Percentiles rank a stretch among this genome's conserved stretches.
Evolutionary conservation across 2,888 invertebrate genomes (phyloP).

Genomic region (Melinaea menophilus): DNA sequence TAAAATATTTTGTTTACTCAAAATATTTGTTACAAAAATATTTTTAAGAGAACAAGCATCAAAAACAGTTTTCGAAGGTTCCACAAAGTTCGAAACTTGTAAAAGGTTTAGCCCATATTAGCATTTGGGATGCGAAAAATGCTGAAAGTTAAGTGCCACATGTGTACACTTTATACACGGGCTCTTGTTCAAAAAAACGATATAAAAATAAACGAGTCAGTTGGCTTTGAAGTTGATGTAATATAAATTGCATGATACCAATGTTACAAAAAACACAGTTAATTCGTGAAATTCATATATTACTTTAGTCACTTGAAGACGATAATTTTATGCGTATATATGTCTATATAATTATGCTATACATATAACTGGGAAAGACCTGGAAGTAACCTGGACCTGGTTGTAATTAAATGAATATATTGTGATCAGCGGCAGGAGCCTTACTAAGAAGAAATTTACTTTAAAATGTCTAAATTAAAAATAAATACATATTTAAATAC

Average conservation of each 20-base stretch:
- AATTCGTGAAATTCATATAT: not conserved
- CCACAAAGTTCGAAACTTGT: constrained; percentile 34
- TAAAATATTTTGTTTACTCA: constrained; percentile 1
- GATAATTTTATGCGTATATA: too few species aligned
- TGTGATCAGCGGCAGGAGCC: too few species aligned
- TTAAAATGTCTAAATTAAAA: too few species aligned
- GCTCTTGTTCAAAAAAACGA: constrained; percentile 8
- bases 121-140: constrained; percentile 51
- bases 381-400: too few species aligned
- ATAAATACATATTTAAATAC: too few species aligned
- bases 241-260: not conserved
- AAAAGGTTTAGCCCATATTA: constrained; percentile 55
- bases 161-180: constrained; percentile 11
- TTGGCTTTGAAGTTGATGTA: not conserved
- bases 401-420: too few species aligned
- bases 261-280: not conserved
- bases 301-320: too few species aligned
- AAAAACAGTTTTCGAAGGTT: constrained; percentile 30
- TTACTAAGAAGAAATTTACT: too few species aligned
- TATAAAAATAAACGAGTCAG: not conserved
- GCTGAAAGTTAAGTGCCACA: constrained; percentile 14
- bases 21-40: constrained; percentile 18
- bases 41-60: constrained; percentile 35
- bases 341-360: too few species aligned
- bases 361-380: too few species aligned